Conservation (phyloP, 2,797 vertebrate genomes). For the Phoebastria nigripes region DNA sequence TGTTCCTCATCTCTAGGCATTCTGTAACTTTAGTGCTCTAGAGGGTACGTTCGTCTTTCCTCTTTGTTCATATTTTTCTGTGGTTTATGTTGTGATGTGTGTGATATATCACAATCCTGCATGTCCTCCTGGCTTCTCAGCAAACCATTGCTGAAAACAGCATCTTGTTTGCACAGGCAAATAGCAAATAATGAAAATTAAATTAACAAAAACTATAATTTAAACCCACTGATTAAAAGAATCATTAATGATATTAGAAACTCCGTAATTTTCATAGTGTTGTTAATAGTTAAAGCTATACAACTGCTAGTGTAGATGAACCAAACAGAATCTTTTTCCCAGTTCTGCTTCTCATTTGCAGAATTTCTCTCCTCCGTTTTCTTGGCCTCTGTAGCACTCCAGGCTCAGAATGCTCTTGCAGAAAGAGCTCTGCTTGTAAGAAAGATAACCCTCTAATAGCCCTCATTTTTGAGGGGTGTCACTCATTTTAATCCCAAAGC, state of each 20-base stretch:
- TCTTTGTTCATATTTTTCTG: background rate
- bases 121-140: background rate
- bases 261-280: background rate
- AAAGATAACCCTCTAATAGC: background rate
- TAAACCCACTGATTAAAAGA: background rate
- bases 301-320: background rate
- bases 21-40: background rate
- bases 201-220: background rate
- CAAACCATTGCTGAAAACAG: background rate
- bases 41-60: background rate
- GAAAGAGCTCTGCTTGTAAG: background rate
- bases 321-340: background rate
- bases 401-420: background rate
- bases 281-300: background rate
- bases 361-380: background rate
- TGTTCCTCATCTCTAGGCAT: background rate
- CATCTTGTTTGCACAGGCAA: background rate
- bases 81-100: background rate
- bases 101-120: background rate
- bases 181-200: constrained; percentile 13
- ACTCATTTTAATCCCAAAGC: constrained; percentile 57
- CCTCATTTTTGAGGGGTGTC: constrained; percentile 13
- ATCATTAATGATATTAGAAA: background rate
- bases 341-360: background rate
- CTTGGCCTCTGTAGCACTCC: background rate